A percentile compares a stretch with the other conserved stretches of the same genome.
Conservation (phyloP, 2,113 vertebrate genomes). For the Oryzias curvinotus region DNA sequence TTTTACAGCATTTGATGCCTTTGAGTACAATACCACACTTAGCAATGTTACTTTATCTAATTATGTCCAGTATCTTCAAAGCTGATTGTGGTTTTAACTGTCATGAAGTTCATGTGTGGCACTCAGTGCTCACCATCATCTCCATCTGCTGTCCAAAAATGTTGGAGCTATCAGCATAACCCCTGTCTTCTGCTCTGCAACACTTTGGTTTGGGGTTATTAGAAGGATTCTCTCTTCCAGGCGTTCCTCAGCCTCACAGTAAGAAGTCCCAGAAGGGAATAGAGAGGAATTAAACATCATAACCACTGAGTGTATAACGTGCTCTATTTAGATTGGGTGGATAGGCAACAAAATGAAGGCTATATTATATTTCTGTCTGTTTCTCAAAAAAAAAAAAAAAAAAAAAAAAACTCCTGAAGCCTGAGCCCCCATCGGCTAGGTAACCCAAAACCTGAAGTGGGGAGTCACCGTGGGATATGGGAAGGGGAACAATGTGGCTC, state of each 20-base stretch:
- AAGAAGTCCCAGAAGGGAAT: slow-evolving; percentile 11
- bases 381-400: slow-evolving; percentile 64
- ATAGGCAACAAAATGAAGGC: slow-evolving; percentile 41
- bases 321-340: slow-evolving; percentile 64
- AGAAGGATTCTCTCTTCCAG: background rate
- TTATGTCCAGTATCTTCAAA: slow-evolving; percentile 22
- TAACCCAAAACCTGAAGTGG: slow-evolving; percentile 75
- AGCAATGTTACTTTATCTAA: slow-evolving; percentile 50
- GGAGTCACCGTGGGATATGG: slow-evolving; percentile 74
- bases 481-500: slow-evolving; percentile 77
- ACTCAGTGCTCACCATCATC: slow-evolving; percentile 19
- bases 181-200: background rate
- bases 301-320: slow-evolving; percentile 30
- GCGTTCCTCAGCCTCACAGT: slow-evolving; percentile 19
- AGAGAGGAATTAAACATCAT: slow-evolving; percentile 43
- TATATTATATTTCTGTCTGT: slow-evolving; percentile 68
- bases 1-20: slow-evolving; percentile 53
- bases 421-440: slow-evolving; percentile 70
- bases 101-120: slow-evolving; percentile 1
- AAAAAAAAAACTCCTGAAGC: slow-evolving; percentile 67
- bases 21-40: slow-evolving; percentile 62
- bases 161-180: slow-evolving; percentile 51
- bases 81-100: background rate
- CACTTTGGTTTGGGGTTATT: no score
- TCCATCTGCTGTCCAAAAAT: slow-evolving; percentile 14